A percentile compares a stretch with the other conserved stretches of the same genome.
Conservation (phyloP, 1,140 invertebrate genomes). For the Drosophila nikananu region DNA sequence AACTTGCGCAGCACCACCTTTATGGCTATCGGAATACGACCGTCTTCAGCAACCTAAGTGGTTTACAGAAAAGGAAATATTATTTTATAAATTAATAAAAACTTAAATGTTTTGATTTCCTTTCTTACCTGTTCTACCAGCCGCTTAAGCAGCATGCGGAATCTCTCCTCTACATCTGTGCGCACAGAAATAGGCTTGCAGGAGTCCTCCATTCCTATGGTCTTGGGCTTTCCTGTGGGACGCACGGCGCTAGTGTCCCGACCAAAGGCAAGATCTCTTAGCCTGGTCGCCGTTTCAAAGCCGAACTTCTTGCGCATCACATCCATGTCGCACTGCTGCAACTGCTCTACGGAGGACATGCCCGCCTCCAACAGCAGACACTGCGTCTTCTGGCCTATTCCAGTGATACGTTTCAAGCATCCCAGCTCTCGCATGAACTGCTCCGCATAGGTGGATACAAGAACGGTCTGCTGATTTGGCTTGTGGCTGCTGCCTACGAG, state of each 20-base stretch:
- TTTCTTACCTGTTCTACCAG: conserved; percentile 87
- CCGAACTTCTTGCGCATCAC: conserved; percentile 88
- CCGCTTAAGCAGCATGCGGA: conserved; percentile 89
- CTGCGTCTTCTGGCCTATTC: conserved; percentile 89
- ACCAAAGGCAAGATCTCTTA: conserved; percentile 90
- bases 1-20: conserved; percentile 90
- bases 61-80: neutral
- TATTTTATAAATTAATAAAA: neutral
- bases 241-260: conserved; percentile 90
- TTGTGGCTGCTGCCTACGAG: conserved; percentile 90
- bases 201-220: conserved; percentile 91
- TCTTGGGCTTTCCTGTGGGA: conserved; percentile 89
- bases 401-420: conserved; percentile 89
- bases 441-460: conserved; percentile 89
- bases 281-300: conserved; percentile 88
- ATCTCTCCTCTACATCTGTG: conserved; percentile 90
- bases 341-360: conserved; percentile 88
- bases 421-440: conserved; percentile 88
- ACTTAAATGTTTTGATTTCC: fast-evolving
- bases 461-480: conserved; percentile 92
- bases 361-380: conserved; percentile 88
- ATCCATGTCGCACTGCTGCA: conserved; percentile 88
- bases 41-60: conserved; percentile 89
- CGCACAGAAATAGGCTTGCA: conserved; percentile 89
- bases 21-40: conserved; percentile 90